Evolutionary conservation across 2,888 invertebrate species (phyloP).

Genomic region (Xanthorhoe designata): DNA sequence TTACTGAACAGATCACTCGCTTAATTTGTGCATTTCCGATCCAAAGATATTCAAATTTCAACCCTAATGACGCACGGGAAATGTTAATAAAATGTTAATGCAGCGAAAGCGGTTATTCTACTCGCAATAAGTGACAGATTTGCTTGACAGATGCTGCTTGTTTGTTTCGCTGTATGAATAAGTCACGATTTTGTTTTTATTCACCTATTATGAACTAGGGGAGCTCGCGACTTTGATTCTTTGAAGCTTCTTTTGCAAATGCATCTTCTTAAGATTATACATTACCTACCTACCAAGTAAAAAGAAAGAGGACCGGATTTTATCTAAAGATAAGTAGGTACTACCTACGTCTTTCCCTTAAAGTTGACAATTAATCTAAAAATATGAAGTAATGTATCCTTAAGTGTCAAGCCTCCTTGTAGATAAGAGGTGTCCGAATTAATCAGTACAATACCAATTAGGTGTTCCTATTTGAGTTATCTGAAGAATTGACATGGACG

Average conservation of each 20-base stretch:
- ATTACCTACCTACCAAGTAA: no score
- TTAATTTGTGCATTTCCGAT: constrained; percentile 86
- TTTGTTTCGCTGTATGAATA: constrained; percentile 79
- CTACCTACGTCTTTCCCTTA: no score
- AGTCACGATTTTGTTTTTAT: constrained; percentile 79
- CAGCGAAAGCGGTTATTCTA: constrained; percentile 74
- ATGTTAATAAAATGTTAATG: constrained; percentile 86
- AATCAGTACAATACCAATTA: no score
- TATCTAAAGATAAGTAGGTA: no score
- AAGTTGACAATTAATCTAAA: no score
- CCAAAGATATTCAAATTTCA: constrained; percentile 84
- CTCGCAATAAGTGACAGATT: constrained; percentile 83
- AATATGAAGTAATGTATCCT: no score
- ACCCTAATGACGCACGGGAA: constrained; percentile 83
- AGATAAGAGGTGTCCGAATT: no score
- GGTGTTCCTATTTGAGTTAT: no score
- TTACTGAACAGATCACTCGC: constrained; percentile 83
- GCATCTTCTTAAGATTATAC: not conserved
- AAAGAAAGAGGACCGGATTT: no score
- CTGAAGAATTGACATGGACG: no score
- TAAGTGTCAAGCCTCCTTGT: no score
- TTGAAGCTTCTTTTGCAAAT: not conserved
- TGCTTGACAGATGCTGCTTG: constrained; percentile 81
- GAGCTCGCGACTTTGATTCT: not conserved
- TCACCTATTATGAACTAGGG: constrained; percentile 34